Percentiles rank a stretch among this genome's conserved stretches.
Evolutionary conservation across 2,888 invertebrate genomes (phyloP).

Genomic region (Ophioninae sp.): DNA sequence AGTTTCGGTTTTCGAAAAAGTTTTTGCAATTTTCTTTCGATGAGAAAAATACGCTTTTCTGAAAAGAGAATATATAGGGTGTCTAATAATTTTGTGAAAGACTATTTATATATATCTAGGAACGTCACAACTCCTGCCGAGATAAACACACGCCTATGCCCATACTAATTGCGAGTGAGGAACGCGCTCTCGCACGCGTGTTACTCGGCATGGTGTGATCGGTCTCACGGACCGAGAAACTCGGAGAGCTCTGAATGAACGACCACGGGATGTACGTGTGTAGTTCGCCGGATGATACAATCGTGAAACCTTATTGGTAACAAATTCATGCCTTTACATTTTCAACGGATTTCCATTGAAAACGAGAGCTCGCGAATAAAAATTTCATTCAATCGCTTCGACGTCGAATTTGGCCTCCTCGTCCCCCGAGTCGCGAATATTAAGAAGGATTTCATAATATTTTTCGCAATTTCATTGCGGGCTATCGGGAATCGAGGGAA

Average conservation of each 20-base stretch:
- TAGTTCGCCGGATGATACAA: conserved; percentile 27
- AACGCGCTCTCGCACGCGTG: conserved; percentile 63
- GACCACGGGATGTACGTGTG: conserved; percentile 28
- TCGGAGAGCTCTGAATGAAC: conserved; percentile 26
- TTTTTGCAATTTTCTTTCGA: too few relatives aligned
- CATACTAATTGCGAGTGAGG: conserved; percentile 62
- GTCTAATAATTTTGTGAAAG: too few relatives aligned
- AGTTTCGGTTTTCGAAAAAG: too few relatives aligned
- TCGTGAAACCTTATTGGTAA: conserved; percentile 38
- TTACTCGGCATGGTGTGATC: conserved; percentile 62
- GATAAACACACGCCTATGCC: conserved; percentile 62
- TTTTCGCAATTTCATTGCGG: neutral
- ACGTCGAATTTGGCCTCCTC: neutral
- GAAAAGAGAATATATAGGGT: too few relatives aligned
- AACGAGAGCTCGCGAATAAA: too few relatives aligned
- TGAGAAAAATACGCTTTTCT: too few relatives aligned
- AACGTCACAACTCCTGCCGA: conserved; percentile 56
- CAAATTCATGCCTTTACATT: conserved; percentile 30
- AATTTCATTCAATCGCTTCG: neutral
- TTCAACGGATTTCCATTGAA: neutral
- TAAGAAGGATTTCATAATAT: neutral
- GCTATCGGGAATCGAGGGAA: neutral
- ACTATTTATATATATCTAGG: neutral
- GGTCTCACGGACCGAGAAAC: conserved; percentile 23
- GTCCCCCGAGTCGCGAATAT: too few relatives aligned